Conservation (phyloP, 2,888 invertebrate species). For the Orchesella flavescens region DNA sequence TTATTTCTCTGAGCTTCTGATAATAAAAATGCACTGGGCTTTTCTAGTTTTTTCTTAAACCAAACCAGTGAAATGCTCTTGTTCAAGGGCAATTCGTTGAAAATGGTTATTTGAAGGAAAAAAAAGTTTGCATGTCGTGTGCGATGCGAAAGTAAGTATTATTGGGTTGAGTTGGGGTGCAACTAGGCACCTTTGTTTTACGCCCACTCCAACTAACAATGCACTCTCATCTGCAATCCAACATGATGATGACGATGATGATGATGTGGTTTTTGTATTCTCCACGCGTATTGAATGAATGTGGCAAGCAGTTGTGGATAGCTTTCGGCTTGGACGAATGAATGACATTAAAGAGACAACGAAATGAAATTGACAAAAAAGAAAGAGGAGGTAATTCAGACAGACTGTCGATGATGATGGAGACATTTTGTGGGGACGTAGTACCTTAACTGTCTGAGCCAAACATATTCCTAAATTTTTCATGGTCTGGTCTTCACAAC, state of each 20-base stretch:
- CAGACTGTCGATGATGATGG: no score
- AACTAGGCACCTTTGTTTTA: neutral
- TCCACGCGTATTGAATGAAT: no score
- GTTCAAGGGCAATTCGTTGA: neutral
- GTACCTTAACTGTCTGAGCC: no score
- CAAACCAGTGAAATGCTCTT: neutral
- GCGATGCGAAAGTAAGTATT: no score
- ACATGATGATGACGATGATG: no score
- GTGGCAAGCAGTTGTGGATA: no score
- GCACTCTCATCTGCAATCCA: neutral
- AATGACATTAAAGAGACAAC: constrained; percentile 10
- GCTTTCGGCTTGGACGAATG: neutral
- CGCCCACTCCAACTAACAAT: neutral
- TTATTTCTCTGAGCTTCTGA: no score
- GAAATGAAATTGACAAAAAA: constrained; percentile 23
- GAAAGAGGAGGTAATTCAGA: neutral
- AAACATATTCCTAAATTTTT: no score
- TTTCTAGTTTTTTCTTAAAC: no score
- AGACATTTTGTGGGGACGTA: no score
- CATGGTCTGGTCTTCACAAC: neutral
- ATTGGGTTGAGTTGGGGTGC: no score
- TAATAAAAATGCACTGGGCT: constrained; percentile 1
- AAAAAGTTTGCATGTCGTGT: neutral
- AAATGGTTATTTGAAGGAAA: neutral
- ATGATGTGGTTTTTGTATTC: no score